Percentiles rank a stretch among this genome's conserved stretches.
Conservation (phyloP, 2,888 invertebrate species). For the Dorcus parallelipipedus region DNA sequence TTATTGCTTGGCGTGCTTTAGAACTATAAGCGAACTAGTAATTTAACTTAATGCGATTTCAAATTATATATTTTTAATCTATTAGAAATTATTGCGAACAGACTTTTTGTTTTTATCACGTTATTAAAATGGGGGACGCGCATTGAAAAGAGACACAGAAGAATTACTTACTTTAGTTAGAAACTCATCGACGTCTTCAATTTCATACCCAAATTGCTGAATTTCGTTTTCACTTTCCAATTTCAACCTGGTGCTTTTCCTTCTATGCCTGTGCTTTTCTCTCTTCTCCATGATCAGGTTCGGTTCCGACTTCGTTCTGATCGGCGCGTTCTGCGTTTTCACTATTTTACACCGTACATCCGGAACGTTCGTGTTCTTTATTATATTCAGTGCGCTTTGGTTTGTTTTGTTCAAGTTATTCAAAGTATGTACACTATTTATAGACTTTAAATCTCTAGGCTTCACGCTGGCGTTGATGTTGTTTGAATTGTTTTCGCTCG, state of each 20-base stretch:
- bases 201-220: constrained; percentile 70
- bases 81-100: too few species aligned
- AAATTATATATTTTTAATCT: too few species aligned
- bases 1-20: too few species aligned
- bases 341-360: constrained; percentile 32
- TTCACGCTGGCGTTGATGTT: constrained; percentile 4
- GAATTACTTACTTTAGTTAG: constrained; percentile 61
- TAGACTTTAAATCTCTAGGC: constrained; percentile 19
- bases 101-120: too few species aligned
- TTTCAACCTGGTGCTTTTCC: constrained; percentile 40
- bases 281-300: constrained; percentile 51
- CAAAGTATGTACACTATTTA: constrained; percentile 22
- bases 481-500: constrained; percentile 19
- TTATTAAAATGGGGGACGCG: too few species aligned
- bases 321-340: constrained; percentile 32
- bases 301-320: constrained; percentile 54
- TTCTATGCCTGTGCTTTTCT: constrained; percentile 50
- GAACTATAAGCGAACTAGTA: too few species aligned
- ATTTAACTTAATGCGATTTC: too few species aligned
- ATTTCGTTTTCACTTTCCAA: constrained; percentile 35
- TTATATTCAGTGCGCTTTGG: constrained; percentile 26
- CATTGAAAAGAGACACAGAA: too few species aligned
- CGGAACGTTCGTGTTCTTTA: constrained; percentile 28
- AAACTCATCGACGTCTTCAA: constrained; percentile 75
- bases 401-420: constrained; percentile 30